These are phyloP conservation scores for Vanessa tameamea DNA, from an alignment of 1,140 invertebrate genomes.

Conservation along the genomic window DNA sequence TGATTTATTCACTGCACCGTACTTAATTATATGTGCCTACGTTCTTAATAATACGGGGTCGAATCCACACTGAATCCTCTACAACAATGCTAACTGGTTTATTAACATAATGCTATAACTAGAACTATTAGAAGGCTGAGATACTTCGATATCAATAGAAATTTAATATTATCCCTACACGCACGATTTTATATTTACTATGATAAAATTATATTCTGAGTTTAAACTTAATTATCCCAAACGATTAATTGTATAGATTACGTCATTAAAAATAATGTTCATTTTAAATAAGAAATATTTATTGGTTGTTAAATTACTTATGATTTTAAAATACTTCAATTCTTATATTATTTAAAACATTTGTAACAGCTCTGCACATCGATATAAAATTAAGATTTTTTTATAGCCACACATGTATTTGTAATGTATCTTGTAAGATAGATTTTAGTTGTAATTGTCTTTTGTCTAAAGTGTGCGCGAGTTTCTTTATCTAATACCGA, in stretches of 20 bases:
- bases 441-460: background rate
- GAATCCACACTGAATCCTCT: conserved; percentile 54
- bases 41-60: conserved; percentile 50
- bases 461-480: background rate
- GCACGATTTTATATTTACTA: background rate
- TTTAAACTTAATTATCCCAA: no score
- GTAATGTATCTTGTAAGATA: background rate
- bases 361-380: no score
- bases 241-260: no score
- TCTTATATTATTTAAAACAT: no score
- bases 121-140: conserved; percentile 62
- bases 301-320: no score
- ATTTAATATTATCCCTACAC: background rate
- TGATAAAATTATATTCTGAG: no score
- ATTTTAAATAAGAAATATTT: no score
- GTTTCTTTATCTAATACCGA: background rate
- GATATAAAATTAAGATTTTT: no score
- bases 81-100: conserved; percentile 73
- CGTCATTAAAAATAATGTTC: no score
- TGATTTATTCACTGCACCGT: background rate
- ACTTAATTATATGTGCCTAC: conserved; percentile 12
- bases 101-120: conserved; percentile 73
- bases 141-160: conserved; percentile 38
- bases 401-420: no score
- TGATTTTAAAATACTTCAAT: no score